Evolutionary conservation across 2,888 invertebrate species (phyloP).

Genomic region (Troilus luridus): DNA sequence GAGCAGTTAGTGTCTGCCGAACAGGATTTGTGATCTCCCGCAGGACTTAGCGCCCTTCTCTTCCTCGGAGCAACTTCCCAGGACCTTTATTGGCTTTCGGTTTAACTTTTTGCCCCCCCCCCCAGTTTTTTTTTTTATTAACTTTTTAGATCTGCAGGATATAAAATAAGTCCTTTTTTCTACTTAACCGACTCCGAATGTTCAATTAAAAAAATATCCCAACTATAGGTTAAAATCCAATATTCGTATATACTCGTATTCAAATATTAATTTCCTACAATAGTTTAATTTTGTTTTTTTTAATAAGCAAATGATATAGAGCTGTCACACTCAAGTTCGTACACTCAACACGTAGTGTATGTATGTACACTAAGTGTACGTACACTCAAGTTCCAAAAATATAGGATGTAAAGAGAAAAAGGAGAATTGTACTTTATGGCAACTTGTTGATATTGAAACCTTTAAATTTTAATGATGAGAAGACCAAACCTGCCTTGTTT

Average conservation of each 20-base stretch:
- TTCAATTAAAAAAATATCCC: not conserved
- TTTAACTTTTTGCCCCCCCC: not conserved
- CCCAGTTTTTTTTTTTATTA: not conserved
- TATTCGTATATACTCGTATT: not conserved
- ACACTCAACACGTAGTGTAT: too few relatives aligned
- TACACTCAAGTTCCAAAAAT: too few relatives aligned
- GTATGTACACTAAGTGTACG: too few relatives aligned
- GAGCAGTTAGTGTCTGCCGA: constrained; percentile 19
- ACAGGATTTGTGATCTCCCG: constrained; percentile 15
- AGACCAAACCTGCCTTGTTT: too few relatives aligned
- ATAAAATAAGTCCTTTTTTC: not conserved
- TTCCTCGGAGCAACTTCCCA: not conserved
- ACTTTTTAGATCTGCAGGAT: not conserved
- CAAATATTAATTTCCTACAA: too few relatives aligned
- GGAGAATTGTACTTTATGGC: too few relatives aligned
- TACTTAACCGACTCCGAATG: not conserved
- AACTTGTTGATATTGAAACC: too few relatives aligned
- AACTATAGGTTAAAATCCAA: not conserved
- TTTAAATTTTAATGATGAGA: too few relatives aligned
- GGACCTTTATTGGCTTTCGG: not conserved
- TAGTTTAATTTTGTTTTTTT: too few relatives aligned
- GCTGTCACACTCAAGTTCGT: too few relatives aligned
- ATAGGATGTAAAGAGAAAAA: too few relatives aligned
- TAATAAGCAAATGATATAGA: not conserved
- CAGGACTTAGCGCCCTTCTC: not conserved